Evolutionary conservation across 2,888 invertebrate genomes (phyloP).

Genomic region (Galerucella nymphaeae): DNA sequence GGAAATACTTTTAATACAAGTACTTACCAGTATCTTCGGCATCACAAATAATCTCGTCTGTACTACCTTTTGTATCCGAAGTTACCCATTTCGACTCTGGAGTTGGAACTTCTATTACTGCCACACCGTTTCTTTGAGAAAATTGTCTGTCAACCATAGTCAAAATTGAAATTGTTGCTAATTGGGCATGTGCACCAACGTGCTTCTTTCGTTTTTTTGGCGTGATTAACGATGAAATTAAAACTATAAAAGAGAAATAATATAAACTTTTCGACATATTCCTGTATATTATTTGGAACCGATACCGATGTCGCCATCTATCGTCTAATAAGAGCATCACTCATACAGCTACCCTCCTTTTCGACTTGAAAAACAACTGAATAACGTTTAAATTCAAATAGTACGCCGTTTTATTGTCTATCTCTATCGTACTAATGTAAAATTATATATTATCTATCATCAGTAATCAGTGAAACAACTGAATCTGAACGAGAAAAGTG

Average conservation of each 20-base stretch:
- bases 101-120: constrained; percentile 34
- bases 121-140: constrained; percentile 38
- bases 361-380: too few species aligned
- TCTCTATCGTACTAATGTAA: too few species aligned
- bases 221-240: neutral
- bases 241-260: neutral
- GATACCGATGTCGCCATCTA: too few species aligned
- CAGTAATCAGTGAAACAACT: too few species aligned
- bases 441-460: too few species aligned
- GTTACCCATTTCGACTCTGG: constrained; percentile 35
- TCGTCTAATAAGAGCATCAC: too few species aligned
- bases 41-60: constrained; percentile 9
- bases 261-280: neutral
- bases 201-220: neutral
- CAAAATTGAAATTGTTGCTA: constrained; percentile 32
- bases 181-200: constrained; percentile 2
- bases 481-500: too few species aligned
- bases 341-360: too few species aligned
- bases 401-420: too few species aligned
- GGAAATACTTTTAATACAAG: neutral
- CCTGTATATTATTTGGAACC: too few species aligned
- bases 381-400: too few species aligned
- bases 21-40: constrained; percentile 7
- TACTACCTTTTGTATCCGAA: constrained; percentile 4
- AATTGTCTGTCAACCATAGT: constrained; percentile 45